Percentiles rank a stretch among this genome's conserved stretches.
Conservation (phyloP, 1,140 invertebrate genomes). For the Zophobas morio region DNA sequence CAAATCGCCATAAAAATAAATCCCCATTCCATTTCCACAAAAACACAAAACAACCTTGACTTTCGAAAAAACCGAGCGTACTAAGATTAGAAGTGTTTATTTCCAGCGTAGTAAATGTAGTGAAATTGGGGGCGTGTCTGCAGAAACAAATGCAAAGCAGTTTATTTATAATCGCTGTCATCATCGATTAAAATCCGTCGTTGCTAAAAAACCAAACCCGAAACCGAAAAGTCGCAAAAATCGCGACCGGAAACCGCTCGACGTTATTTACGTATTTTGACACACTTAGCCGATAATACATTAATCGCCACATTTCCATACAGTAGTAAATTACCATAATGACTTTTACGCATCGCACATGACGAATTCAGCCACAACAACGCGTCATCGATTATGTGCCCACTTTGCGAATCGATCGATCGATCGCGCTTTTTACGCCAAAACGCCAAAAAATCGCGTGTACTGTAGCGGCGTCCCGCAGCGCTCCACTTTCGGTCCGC, state of each 20-base stretch:
- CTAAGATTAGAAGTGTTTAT: slow-evolving; percentile 12
- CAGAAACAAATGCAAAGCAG: slow-evolving; percentile 1
- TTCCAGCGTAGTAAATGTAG: neutral
- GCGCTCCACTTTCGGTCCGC: neutral
- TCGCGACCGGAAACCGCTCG: too few relatives aligned
- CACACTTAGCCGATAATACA: slow-evolving; percentile 34
- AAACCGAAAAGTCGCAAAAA: too few relatives aligned
- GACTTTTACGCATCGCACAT: slow-evolving; percentile 30
- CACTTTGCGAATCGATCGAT: too few relatives aligned
- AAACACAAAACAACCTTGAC: slow-evolving; percentile 5
- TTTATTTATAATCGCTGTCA: neutral
- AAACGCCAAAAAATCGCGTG: neutral
- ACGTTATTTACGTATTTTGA: slow-evolving; percentile 9
- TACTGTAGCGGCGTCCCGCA: too few relatives aligned
- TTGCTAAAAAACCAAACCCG: too few relatives aligned
- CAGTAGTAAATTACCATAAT: slow-evolving; percentile 47
- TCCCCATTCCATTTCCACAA: too few relatives aligned
- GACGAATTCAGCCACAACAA: slow-evolving; percentile 42
- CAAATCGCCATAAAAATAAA: too few relatives aligned
- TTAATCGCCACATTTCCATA: slow-evolving; percentile 44
- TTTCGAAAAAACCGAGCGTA: slow-evolving; percentile 9
- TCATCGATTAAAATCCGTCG: too few relatives aligned
- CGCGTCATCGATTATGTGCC: slow-evolving; percentile 12
- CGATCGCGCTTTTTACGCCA: slow-evolving; percentile 1
- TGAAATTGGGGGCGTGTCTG: slow-evolving; percentile 3